These are phyloP conservation scores for Zootermopsis nevadensis DNA, from an alignment of 2,888 invertebrate genomes.

Conservation along the genomic window DNA sequence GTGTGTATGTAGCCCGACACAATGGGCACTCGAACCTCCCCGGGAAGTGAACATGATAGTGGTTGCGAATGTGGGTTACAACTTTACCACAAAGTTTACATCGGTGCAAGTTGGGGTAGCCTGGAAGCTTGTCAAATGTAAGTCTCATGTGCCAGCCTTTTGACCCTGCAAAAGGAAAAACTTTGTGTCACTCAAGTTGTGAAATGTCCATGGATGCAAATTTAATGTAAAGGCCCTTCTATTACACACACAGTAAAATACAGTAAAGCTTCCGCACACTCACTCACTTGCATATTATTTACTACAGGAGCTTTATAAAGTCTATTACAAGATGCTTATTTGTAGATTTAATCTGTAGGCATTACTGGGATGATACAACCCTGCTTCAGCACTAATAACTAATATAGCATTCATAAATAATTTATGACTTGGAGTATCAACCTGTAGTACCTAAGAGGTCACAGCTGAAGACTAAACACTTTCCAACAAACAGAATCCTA, in stretches of 20 bases:
- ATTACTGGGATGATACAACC: neutral
- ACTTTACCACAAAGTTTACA: constrained; percentile 95
- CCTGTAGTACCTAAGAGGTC: no score
- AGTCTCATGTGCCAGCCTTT: constrained; percentile 96
- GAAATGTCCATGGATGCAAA: constrained; percentile 23
- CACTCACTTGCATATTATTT: no score
- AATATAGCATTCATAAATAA: no score
- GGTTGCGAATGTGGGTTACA: constrained; percentile 94
- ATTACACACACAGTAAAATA: neutral
- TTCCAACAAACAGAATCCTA: no score
- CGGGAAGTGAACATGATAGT: constrained; percentile 94
- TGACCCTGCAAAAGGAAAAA: constrained; percentile 81
- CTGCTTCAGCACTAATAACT: no score
- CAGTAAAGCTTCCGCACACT: neutral
- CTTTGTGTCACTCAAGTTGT: constrained; percentile 47
- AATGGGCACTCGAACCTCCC: constrained; percentile 92
- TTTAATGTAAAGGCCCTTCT: constrained; percentile 14
- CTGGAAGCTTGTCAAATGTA: constrained; percentile 93
- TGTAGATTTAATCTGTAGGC: neutral
- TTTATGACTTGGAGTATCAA: no score
- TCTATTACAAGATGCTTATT: neutral
- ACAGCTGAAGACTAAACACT: no score
- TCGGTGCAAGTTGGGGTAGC: constrained; percentile 88
- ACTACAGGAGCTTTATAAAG: no score
- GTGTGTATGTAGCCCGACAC: constrained; percentile 90